phyloP scores from a whole-genome alignment of 2,888 invertebrate genomes.

The Bombylius major region DNA sequence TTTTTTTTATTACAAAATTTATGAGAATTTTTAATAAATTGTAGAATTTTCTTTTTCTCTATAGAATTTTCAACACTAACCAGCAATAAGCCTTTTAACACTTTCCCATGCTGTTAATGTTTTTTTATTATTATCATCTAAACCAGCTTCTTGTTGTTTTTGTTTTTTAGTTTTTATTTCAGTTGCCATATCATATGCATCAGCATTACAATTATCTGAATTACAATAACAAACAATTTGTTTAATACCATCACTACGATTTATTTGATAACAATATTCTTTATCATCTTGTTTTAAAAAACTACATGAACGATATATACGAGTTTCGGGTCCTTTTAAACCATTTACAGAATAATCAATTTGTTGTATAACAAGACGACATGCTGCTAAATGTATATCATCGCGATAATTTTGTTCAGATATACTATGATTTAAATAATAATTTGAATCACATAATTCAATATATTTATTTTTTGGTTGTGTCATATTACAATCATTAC shows the following conservation, averaged over 20 bases:
- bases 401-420: neutral
- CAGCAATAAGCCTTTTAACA: no score
- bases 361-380: neutral
- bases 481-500: neutral
- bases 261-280: neutral
- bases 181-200: neutral
- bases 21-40: no score
- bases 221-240: neutral
- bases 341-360: neutral
- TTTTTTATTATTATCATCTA: no score
- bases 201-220: neutral
- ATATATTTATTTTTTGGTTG: neutral
- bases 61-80: no score
- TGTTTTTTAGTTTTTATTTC: neutral
- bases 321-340: neutral
- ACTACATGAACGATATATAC: neutral
- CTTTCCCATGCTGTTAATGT: no score
- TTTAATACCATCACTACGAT: neutral
- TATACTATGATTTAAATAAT: neutral
- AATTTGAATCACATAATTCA: neutral
- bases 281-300: neutral
- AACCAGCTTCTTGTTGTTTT: neutral
- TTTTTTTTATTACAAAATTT: no score
- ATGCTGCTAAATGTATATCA: neutral
- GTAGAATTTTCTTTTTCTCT: no score